Percentiles rank a stretch among this genome's conserved stretches.
Conservation (phyloP, 2,888 invertebrate species). For the Nomada fucata region DNA sequence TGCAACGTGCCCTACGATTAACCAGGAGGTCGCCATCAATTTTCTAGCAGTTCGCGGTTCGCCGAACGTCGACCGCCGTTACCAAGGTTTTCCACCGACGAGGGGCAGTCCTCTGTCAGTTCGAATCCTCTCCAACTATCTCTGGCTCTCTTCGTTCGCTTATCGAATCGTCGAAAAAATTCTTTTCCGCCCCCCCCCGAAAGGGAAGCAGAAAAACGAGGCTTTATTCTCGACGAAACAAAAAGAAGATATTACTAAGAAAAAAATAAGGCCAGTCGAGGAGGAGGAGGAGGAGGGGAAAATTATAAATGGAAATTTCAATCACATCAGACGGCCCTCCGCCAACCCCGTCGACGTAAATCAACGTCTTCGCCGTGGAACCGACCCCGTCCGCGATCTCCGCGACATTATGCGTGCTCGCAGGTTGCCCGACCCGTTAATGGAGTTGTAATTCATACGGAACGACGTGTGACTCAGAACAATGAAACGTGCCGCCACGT, state of each 20-base stretch:
- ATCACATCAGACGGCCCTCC: background rate
- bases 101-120: conserved; percentile 68
- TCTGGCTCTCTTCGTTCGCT: too few species aligned
- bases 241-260: background rate
- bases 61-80: conserved; percentile 72
- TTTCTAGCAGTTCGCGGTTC: conserved; percentile 79
- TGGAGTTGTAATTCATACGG: conserved; percentile 78
- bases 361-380: conserved; percentile 35
- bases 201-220: too few species aligned
- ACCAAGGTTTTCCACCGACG: conserved; percentile 63
- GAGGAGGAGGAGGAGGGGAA: background rate
- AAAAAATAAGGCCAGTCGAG: background rate
- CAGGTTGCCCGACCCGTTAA: conserved; percentile 67
- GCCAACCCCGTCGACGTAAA: conserved; percentile 21
- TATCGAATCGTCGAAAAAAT: too few species aligned
- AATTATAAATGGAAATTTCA: background rate
- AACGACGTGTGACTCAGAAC: conserved; percentile 74
- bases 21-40: conserved; percentile 77
- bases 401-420: conserved; percentile 58
- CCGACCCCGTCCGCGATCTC: conserved; percentile 19
- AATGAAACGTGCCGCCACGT: conserved; percentile 75
- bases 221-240: too few species aligned
- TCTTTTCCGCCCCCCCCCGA: too few species aligned
- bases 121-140: conserved; percentile 64
- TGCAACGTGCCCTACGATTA: conserved; percentile 69